Evolutionary conservation across 2,888 invertebrate genomes (phyloP).

Genomic region (Drosophila aldrichi): DNA sequence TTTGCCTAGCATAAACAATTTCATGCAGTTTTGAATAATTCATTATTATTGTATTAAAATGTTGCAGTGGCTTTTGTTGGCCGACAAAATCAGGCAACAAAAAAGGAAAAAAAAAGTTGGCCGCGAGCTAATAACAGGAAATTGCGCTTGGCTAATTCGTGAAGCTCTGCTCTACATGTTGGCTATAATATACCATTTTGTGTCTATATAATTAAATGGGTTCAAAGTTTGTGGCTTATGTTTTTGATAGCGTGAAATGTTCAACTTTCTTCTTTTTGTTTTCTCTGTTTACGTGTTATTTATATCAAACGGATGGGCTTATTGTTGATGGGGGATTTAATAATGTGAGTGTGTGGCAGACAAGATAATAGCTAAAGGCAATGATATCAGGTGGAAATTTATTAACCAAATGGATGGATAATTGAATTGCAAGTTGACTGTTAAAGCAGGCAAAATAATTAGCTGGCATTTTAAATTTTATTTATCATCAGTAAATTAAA

Average conservation of each 20-base stretch:
- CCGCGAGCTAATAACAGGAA: constrained; percentile 15
- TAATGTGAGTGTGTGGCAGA: neutral
- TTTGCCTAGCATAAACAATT: constrained; percentile 1
- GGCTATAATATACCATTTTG: constrained; percentile 2
- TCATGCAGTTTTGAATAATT: constrained; percentile 44
- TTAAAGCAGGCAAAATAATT: neutral
- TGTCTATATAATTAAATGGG: constrained; percentile 18
- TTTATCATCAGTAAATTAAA: neutral
- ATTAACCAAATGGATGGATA: neutral
- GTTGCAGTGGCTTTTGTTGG: constrained; percentile 2
- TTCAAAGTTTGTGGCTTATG: constrained; percentile 30
- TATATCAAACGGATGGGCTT: neutral
- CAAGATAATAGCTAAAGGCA: neutral
- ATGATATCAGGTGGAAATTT: neutral
- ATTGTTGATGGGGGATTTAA: constrained; percentile 6
- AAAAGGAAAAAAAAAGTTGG: neutral
- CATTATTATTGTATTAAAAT: constrained; percentile 25
- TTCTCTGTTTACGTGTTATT: neutral
- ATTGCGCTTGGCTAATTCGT: constrained; percentile 6
- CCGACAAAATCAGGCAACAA: constrained; percentile 4
- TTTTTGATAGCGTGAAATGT: constrained; percentile 20
- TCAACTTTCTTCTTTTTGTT: neutral
- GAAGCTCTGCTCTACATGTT: neutral
- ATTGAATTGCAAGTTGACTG: neutral
- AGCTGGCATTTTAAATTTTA: neutral